Evolutionary conservation across 1,140 invertebrate species (phyloP).

Genomic region (Glossosoma conforme): DNA sequence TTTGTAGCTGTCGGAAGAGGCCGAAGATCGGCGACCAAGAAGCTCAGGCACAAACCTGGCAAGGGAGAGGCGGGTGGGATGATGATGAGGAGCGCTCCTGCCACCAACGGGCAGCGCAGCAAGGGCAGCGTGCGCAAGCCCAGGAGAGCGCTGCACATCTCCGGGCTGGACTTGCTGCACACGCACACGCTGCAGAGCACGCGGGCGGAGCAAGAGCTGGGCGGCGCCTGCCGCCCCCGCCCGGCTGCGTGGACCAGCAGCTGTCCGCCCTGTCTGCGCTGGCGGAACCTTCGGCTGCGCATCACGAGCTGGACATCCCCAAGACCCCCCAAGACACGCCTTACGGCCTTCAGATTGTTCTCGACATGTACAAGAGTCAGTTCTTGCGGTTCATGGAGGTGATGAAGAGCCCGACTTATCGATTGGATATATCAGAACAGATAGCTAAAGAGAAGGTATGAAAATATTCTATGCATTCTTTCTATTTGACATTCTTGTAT

Average conservation of each 20-base stretch:
- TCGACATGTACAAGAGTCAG: conserved; percentile 79
- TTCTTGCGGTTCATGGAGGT: conserved; percentile 74
- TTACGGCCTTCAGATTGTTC: conserved; percentile 77
- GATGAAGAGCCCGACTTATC: conserved; percentile 76
- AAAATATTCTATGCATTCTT: neutral
- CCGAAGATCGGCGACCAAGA: conserved; percentile 20
- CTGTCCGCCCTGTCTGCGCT: conserved; percentile 66
- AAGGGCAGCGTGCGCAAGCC: conserved; percentile 39
- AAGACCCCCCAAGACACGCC: conserved; percentile 70
- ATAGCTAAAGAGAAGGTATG: conserved; percentile 73
- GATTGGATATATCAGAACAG: conserved; percentile 64
- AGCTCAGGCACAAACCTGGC: conserved; percentile 24
- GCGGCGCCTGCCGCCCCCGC: conserved; percentile 74
- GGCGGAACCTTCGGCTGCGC: conserved; percentile 53
- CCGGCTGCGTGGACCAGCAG: conserved; percentile 86
- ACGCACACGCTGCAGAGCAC: conserved; percentile 87
- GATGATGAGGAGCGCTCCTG: conserved; percentile 53
- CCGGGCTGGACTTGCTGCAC: conserved; percentile 83
- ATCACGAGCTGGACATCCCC: conserved; percentile 78
- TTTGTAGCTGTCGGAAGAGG: conserved; percentile 16
- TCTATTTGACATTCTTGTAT: conserved; percentile 5
- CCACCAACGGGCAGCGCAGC: conserved; percentile 47
- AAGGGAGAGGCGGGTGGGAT: conserved; percentile 48
- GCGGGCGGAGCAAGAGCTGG: conserved; percentile 49
- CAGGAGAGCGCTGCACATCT: conserved; percentile 52